phyloP scores from a whole-genome alignment of 2,797 vertebrate species.

The Syndactyla subalaris region DNA sequence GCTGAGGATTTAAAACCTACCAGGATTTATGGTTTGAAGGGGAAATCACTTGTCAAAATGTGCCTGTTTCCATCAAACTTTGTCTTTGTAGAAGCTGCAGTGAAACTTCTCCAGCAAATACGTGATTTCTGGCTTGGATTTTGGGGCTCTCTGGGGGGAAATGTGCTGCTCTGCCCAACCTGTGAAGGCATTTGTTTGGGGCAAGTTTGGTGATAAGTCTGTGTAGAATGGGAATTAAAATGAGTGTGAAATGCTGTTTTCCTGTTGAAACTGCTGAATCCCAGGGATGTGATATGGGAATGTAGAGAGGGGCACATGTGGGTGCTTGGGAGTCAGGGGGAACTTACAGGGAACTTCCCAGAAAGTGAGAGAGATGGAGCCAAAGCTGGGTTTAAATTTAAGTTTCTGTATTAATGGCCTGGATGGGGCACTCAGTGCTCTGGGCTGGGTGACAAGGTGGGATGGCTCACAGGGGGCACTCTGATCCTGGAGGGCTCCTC shows the following conservation, averaged over 20 bases:
- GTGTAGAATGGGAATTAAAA: not conserved
- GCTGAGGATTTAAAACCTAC: not conserved
- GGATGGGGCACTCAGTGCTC: too few relatives aligned
- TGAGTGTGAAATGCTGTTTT: not conserved
- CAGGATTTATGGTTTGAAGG: not conserved
- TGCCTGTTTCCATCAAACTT: not conserved
- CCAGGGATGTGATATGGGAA: too few relatives aligned
- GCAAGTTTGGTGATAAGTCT: not conserved
- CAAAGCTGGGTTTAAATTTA: not conserved
- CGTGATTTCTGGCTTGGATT: fast-evolving
- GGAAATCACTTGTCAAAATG: not conserved
- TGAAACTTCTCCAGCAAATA: not conserved
- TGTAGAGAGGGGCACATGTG: not conserved
- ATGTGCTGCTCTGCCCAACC: not conserved
- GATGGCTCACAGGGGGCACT: too few relatives aligned
- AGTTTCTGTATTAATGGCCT: too few relatives aligned
- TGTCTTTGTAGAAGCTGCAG: not conserved
- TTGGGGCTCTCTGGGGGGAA: not conserved
- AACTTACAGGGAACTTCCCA: not conserved
- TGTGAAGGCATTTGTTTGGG: fast-evolving
- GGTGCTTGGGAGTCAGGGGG: fast-evolving
- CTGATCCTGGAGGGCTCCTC: too few relatives aligned
- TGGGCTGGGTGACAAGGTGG: too few relatives aligned
- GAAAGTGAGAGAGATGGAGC: not conserved
- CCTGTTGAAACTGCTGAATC: not conserved